Evolutionary conservation across 2,113 vertebrate genomes (phyloP).

Genomic region (Chloropsis cyanopogon): DNA sequence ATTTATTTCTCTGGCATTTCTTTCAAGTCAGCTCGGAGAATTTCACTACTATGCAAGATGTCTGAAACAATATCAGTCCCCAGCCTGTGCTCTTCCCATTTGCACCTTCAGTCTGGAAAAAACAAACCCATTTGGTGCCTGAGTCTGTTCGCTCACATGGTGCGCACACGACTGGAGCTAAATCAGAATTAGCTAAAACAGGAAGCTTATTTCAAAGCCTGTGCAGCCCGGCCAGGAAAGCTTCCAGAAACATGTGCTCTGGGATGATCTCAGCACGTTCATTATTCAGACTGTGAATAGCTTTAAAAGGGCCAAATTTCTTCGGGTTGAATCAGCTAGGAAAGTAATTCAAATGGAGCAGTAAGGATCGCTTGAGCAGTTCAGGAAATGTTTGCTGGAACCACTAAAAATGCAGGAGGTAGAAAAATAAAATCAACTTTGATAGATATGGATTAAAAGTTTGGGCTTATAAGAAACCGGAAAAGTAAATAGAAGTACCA

Average conservation of each 20-base stretch:
- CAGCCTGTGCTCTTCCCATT: background rate
- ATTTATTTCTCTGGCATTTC: background rate
- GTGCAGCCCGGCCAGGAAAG: background rate
- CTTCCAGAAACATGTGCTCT: background rate
- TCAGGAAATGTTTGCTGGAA: background rate
- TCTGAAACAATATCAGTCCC: background rate
- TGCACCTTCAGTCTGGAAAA: background rate
- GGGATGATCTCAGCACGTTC: background rate
- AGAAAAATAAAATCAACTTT: background rate
- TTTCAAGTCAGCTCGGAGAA: background rate
- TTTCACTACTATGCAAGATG: background rate
- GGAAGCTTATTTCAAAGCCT: conserved; percentile 21
- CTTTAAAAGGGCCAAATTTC: conserved; percentile 6
- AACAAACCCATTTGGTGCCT: background rate
- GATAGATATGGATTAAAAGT: background rate
- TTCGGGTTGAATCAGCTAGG: background rate
- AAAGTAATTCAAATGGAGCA: background rate
- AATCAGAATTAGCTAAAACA: background rate
- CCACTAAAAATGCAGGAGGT: background rate
- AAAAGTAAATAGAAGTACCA: background rate
- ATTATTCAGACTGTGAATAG: background rate
- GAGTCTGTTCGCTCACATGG: background rate
- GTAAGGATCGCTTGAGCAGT: background rate
- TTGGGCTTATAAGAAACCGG: background rate
- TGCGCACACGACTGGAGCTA: background rate